Conservation (phyloP, 2,113 vertebrate species). For the Aplodontia rufa region DNA sequence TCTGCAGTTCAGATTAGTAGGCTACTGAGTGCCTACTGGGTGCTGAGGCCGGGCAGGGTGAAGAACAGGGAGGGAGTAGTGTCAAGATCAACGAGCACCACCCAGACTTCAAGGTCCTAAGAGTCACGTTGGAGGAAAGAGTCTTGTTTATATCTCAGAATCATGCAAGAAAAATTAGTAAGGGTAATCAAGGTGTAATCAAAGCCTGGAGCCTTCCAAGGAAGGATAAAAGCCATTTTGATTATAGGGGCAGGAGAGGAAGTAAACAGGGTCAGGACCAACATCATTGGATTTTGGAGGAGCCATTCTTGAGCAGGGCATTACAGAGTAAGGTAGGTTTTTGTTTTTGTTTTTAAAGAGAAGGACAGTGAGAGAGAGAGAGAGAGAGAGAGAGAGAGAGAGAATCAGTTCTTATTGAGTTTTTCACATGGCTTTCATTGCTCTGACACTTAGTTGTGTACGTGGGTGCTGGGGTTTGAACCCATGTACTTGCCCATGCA, state of each 20-base stretch:
- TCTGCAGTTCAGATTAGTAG: neutral
- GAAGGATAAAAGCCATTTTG: neutral
- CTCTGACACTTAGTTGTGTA: no score
- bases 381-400: no score
- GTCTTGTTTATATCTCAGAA: neutral
- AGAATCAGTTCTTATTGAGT: no score
- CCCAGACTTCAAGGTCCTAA: neutral
- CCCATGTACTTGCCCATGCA: no score
- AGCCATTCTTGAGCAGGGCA: neutral
- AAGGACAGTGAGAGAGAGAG: no score
- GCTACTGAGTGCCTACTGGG: neutral
- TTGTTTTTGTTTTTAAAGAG: no score
- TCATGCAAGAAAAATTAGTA: neutral
- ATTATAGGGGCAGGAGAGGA: neutral
- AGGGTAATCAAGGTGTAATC: neutral
- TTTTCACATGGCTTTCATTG: no score
- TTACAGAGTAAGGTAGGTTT: no score
- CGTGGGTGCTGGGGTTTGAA: no score
- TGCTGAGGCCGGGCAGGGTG: neutral
- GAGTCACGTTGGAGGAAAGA: neutral
- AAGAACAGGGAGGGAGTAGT: neutral
- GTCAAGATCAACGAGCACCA: neutral
- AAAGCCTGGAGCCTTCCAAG: neutral
- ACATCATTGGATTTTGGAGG: accelerated
- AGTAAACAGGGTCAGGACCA: neutral